Evolutionary conservation across 2,888 invertebrate genomes (phyloP).

Genomic region (Myopa tessellatipennis): DNA sequence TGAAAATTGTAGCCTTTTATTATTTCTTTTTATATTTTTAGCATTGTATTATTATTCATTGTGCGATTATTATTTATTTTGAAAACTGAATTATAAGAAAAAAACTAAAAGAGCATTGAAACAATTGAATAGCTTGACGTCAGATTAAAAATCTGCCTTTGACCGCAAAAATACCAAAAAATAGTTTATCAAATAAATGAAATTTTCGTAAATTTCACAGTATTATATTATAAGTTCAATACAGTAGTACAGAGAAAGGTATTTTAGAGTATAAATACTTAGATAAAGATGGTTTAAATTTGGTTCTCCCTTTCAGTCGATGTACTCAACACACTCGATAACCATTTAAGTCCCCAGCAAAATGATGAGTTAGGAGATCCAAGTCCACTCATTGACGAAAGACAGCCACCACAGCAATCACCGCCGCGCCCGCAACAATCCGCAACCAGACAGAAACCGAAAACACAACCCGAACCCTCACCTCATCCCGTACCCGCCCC

Average conservation of each 20-base stretch:
- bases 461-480: neutral
- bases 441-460: slow-evolving; percentile 6
- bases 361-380: slow-evolving; percentile 50
- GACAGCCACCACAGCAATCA: slow-evolving; percentile 37
- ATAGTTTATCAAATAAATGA: neutral
- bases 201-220: neutral
- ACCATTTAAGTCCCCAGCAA: slow-evolving; percentile 59
- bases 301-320: slow-evolving; percentile 71
- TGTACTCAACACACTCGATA: slow-evolving; percentile 69
- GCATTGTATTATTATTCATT: neutral
- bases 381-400: slow-evolving; percentile 49
- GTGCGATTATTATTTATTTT: neutral
- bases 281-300: neutral
- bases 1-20: neutral
- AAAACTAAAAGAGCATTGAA: slow-evolving; percentile 10
- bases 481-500: slow-evolving; percentile 29
- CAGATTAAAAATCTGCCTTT: slow-evolving; percentile 40
- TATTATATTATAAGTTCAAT: neutral
- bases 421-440: neutral
- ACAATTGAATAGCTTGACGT: slow-evolving; percentile 48
- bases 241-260: too few relatives aligned
- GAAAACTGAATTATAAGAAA: slow-evolving; percentile 20
- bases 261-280: too few relatives aligned
- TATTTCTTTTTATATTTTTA: neutral
- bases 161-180: too few relatives aligned